Percentiles rank a stretch among this genome's conserved stretches.
Evolutionary conservation across 2,113 vertebrate species (phyloP).

Genomic region (Raja brachyura): DNA sequence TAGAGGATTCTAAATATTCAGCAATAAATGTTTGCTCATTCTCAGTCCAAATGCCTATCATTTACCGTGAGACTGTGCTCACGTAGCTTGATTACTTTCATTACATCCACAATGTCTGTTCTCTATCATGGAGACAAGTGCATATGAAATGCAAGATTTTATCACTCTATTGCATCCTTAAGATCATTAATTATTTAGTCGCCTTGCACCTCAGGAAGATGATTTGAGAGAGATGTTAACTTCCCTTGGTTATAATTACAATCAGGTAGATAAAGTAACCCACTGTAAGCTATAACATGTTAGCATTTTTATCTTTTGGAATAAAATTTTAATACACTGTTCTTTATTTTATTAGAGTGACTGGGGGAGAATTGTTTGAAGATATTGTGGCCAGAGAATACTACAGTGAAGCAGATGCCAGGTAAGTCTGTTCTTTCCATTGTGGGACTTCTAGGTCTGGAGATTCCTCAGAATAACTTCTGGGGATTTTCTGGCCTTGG

Average conservation of each 20-base stretch:
- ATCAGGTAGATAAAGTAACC: background rate
- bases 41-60: too few relatives aligned
- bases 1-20: too few relatives aligned
- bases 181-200: background rate
- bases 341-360: slow-evolving; percentile 62
- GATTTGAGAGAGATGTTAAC: background rate
- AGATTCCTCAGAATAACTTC: slow-evolving; percentile 43
- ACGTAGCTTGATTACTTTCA: background rate
- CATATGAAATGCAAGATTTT: background rate
- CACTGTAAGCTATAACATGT: background rate
- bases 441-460: slow-evolving; percentile 42
- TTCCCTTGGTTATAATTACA: background rate
- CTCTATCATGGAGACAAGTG: background rate
- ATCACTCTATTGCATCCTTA: background rate
- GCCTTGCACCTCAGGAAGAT: background rate
- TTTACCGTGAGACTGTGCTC: too few relatives aligned
- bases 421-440: slow-evolving; percentile 56
- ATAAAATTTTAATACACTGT: background rate
- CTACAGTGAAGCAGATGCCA: slow-evolving; percentile 88
- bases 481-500: background rate
- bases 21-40: too few relatives aligned
- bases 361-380: slow-evolving; percentile 84
- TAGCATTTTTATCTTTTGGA: background rate
- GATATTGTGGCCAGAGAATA: slow-evolving; percentile 88
- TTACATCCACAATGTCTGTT: background rate